These are phyloP conservation scores for Naja naja DNA, from an alignment of 2,113 vertebrate species.

Conservation along the genomic window DNA sequence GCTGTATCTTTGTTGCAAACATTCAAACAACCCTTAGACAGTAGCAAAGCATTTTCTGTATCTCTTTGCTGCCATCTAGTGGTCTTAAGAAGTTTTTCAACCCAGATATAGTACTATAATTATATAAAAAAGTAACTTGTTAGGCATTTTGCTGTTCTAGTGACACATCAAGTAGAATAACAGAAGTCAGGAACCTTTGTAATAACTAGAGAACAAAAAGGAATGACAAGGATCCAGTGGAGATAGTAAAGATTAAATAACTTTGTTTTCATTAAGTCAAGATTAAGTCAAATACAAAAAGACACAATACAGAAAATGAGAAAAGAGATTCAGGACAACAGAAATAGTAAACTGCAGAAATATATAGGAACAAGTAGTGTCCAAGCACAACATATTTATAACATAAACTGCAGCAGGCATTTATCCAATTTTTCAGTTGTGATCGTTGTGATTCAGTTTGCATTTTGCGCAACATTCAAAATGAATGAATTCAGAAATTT, in stretches of 20 bases:
- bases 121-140: neutral
- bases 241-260: neutral
- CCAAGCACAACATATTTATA: neutral
- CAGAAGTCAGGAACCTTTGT: neutral
- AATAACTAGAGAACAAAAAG: neutral
- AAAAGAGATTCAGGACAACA: neutral
- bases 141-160: neutral
- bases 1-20: neutral
- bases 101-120: neutral
- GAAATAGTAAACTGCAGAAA: neutral
- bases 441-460: neutral
- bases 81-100: neutral
- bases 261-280: neutral
- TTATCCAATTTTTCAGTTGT: neutral
- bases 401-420: neutral
- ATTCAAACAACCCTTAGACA: neutral
- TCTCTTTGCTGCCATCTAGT: neutral
- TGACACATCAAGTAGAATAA: neutral
- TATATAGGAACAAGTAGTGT: neutral
- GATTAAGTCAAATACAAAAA: neutral
- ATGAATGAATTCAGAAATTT: neutral
- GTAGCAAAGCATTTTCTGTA: neutral
- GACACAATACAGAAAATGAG: neutral
- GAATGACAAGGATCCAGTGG: neutral
- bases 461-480: neutral